Conservation (phyloP, 2,888 invertebrate genomes). For the Rotaria sp. region DNA sequence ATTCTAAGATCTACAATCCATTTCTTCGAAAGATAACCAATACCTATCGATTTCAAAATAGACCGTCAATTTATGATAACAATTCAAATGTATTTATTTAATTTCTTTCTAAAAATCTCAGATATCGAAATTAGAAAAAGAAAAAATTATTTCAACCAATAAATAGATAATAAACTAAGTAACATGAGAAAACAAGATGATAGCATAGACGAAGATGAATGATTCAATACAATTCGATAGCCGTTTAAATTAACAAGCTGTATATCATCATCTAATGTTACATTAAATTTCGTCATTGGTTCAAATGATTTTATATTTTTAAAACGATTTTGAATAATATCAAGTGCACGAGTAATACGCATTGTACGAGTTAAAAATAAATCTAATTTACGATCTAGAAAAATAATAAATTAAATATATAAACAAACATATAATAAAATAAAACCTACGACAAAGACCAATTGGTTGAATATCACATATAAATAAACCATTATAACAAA, state of each 20-base stretch:
- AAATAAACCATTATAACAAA: background rate
- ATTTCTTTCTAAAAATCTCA: too few species aligned
- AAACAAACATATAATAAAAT: background rate
- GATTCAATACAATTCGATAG: background rate
- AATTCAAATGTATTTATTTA: conserved; percentile 43
- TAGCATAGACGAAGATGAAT: background rate
- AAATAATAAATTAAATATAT: background rate
- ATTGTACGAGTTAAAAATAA: background rate
- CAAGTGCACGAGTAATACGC: background rate
- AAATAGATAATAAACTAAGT: background rate
- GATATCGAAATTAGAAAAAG: too few species aligned
- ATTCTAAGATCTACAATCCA: background rate
- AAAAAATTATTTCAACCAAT: background rate
- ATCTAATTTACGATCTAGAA: background rate
- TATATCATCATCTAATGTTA: background rate
- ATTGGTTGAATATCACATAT: background rate
- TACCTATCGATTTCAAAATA: conserved; percentile 43
- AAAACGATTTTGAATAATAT: background rate
- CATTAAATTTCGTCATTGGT: background rate
- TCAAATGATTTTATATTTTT: background rate
- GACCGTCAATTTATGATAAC: conserved; percentile 50
- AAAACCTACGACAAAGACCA: background rate
- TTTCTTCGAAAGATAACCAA: background rate
- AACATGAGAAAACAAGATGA: background rate
- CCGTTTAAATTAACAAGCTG: background rate